A percentile compares a stretch with the other conserved stretches of the same genome.
Evolutionary conservation across 2,888 invertebrate genomes (phyloP).

Genomic region (Hemaris fuciformis): DNA sequence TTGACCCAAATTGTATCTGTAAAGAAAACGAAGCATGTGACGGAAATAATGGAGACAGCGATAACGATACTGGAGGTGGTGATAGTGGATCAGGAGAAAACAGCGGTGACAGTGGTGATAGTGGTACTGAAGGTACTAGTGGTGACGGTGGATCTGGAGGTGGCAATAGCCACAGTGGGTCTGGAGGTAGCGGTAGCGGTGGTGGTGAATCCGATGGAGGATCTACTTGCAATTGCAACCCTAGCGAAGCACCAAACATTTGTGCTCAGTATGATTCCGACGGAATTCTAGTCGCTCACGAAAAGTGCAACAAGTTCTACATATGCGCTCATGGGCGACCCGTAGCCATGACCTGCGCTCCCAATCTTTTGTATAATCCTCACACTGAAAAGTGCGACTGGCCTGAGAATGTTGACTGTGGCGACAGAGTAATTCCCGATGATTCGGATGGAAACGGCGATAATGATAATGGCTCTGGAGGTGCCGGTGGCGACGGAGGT

Average conservation of each 20-base stretch:
- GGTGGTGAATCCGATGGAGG: constrained; percentile 17
- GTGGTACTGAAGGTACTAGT: not conserved
- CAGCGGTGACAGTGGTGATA: constrained; percentile 11
- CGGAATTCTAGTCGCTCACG: constrained; percentile 36
- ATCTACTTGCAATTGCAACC: constrained; percentile 29
- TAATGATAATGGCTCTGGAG: not conserved
- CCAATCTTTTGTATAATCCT: constrained; percentile 34
- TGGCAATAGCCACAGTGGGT: constrained; percentile 17
- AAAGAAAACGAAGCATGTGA: constrained; percentile 1
- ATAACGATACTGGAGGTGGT: not conserved
- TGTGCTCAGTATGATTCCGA: constrained; percentile 35
- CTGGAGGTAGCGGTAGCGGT: constrained; percentile 14
- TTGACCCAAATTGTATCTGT: constrained; percentile 20
- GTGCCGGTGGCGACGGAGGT: not conserved
- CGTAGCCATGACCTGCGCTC: constrained; percentile 28
- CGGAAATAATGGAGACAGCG: not conserved
- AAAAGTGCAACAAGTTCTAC: constrained; percentile 47
- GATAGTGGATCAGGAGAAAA: not conserved
- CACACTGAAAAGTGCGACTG: constrained; percentile 37
- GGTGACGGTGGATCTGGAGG: constrained; percentile 11
- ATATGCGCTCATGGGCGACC: constrained; percentile 35
- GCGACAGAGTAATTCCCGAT: constrained; percentile 28
- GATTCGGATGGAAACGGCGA: constrained; percentile 12
- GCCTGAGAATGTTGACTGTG: constrained; percentile 39
- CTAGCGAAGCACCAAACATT: constrained; percentile 33